Percentiles rank a stretch among this genome's conserved stretches.
Evolutionary conservation across 1,140 invertebrate genomes (phyloP).

Genomic region (Anagrus nilaparvatae): DNA sequence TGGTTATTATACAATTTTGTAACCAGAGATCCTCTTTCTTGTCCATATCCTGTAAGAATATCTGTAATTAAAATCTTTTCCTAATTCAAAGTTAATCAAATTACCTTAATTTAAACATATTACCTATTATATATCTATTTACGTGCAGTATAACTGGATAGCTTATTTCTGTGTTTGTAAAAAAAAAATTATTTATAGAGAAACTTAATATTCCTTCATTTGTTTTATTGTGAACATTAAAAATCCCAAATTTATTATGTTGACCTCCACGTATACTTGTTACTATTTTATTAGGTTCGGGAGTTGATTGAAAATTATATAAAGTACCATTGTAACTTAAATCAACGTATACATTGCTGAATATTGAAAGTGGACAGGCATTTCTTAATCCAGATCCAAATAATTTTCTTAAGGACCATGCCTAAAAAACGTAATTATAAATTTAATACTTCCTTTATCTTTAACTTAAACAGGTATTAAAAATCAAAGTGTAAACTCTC

Average conservation of each 20-base stretch:
- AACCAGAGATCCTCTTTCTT: conserved; percentile 79
- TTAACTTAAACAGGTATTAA: no score
- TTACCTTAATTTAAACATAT: conserved; percentile 8
- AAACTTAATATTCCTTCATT: conserved; percentile 57
- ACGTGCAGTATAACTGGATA: conserved; percentile 62
- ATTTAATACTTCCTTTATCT: no score
- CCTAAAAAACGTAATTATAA: no score
- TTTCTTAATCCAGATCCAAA: conserved; percentile 75
- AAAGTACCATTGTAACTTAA: conserved; percentile 51
- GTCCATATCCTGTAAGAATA: conserved; percentile 56
- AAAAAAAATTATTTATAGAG: conserved; percentile 42
- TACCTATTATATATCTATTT: conserved; percentile 72
- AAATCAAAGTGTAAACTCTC: no score
- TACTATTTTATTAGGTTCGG: conserved; percentile 45
- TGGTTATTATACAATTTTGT: conserved; percentile 72
- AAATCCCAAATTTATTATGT: conserved; percentile 54
- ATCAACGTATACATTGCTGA: conserved; percentile 76
- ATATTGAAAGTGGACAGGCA: conserved; percentile 66
- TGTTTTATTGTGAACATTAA: conserved; percentile 48
- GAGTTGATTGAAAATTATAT: conserved; percentile 47
- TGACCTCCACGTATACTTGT: conserved; percentile 57
- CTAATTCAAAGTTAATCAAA: conserved; percentile 1
- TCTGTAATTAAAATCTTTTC: no score
- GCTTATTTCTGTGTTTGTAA: conserved; percentile 41
- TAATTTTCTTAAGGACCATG: conserved; percentile 79